Conservation (phyloP, 2,797 vertebrate genomes). For the Denticeps clupeoides region DNA sequence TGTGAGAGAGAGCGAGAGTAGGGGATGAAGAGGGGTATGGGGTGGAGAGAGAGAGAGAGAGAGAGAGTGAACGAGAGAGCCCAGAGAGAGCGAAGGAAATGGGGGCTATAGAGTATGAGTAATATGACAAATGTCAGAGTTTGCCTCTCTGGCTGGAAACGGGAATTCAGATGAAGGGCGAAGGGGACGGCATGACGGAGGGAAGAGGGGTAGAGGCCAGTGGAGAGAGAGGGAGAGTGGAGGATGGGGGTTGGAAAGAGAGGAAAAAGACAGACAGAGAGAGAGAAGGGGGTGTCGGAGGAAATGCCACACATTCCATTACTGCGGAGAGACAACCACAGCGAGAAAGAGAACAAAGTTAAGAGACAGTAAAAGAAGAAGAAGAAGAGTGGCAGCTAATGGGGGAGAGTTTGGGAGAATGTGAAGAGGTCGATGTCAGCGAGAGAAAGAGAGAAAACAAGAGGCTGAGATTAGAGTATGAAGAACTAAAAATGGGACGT, state of each 20-base stretch:
- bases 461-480: conserved; percentile 26
- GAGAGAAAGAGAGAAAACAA: conserved; percentile 31
- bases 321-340: conserved; percentile 35
- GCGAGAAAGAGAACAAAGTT: conserved; percentile 14
- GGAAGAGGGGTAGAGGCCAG: too few species aligned
- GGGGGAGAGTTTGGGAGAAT: background rate
- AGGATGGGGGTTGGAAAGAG: conserved; percentile 6
- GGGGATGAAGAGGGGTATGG: conserved; percentile 40
- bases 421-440: background rate
- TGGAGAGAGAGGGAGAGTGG: conserved; percentile 44
- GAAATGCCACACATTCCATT: conserved; percentile 59
- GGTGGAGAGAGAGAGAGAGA: conserved; percentile 19
- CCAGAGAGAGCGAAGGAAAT: conserved; percentile 18
- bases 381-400: conserved; percentile 31
- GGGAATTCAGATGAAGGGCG: conserved; percentile 20
- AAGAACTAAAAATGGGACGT: background rate
- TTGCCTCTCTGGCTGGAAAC: too few species aligned
- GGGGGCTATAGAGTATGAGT: too few species aligned
- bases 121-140: too few species aligned
- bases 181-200: conserved; percentile 41
- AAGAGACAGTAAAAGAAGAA: conserved; percentile 15
- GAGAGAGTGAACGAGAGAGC: conserved; percentile 12
- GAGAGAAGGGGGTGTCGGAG: conserved; percentile 31
- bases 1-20: conserved; percentile 34
- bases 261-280: conserved; percentile 3